phyloP scores from a whole-genome alignment of 2,797 vertebrate species.

The Lutra lutra region DNA sequence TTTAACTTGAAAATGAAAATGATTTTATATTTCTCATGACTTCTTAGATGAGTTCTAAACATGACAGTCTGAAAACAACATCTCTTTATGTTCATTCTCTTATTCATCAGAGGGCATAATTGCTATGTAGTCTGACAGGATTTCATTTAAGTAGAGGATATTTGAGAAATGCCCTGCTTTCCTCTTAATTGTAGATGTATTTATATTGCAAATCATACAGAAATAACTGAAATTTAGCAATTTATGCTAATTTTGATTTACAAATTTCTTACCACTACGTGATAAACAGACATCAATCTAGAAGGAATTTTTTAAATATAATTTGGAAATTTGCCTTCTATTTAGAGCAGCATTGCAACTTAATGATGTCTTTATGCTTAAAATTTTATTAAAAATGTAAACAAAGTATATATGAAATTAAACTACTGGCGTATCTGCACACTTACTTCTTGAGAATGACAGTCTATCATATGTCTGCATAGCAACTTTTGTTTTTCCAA shows the following conservation, averaged over 20 bases:
- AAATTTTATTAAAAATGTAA: background rate
- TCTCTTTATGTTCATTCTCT: background rate
- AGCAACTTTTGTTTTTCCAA: background rate
- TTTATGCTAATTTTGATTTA: slow-evolving; percentile 62
- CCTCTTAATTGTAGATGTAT: background rate
- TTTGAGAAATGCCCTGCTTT: background rate
- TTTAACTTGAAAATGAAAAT: slow-evolving; percentile 25
- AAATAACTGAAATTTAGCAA: slow-evolving; percentile 46
- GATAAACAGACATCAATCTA: slow-evolving; percentile 58
- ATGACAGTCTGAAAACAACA: background rate
- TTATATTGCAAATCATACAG: background rate
- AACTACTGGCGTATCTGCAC: background rate
- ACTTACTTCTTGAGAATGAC: background rate
- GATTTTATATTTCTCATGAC: background rate
- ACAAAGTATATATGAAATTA: background rate
- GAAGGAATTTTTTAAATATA: background rate
- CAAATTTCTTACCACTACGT: slow-evolving; percentile 71
- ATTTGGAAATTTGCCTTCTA: slow-evolving; percentile 52
- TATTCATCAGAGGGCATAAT: background rate
- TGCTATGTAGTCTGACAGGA: background rate
- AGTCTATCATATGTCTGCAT: background rate
- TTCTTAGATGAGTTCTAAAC: background rate
- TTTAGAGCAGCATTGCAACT: background rate
- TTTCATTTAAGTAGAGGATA: background rate
- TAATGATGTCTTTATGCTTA: background rate